Percentiles rank a stretch among this genome's conserved stretches.
Evolutionary conservation across 2,797 vertebrate genomes (phyloP).

Genomic region (Ataeniobius toweri): DNA sequence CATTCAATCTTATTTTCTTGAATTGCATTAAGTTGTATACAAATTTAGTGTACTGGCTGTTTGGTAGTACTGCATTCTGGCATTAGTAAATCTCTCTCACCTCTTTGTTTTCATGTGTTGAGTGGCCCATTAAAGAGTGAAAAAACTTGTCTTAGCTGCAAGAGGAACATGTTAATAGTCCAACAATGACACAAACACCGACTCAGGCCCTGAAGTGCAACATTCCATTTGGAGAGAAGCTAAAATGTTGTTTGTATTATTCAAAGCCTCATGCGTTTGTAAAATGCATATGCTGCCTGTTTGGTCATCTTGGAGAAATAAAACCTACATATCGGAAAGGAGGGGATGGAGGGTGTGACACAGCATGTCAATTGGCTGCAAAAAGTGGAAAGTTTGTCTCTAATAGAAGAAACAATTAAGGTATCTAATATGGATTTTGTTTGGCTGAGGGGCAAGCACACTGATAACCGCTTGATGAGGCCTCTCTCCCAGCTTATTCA

Average conservation of each 20-base stretch:
- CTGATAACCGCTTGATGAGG: slow-evolving; percentile 69
- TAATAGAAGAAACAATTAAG: slow-evolving; percentile 68
- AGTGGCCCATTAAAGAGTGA: background rate
- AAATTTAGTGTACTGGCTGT: background rate
- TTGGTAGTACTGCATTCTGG: background rate
- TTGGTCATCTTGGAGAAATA: slow-evolving; percentile 32
- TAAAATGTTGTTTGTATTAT: slow-evolving; percentile 56
- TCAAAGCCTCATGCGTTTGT: slow-evolving; percentile 54
- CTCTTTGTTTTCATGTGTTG: background rate
- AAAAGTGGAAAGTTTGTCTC: slow-evolving; percentile 69
- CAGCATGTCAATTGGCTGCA: slow-evolving; percentile 54
- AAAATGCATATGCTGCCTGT: slow-evolving; percentile 41
- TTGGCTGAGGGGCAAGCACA: slow-evolving; percentile 55
- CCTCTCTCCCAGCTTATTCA: slow-evolving; percentile 55
- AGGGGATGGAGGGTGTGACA: slow-evolving; percentile 7
- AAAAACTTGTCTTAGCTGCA: background rate
- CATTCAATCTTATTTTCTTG: background rate
- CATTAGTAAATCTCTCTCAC: background rate
- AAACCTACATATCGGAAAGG: slow-evolving; percentile 32
- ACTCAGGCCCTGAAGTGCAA: slow-evolving; percentile 19
- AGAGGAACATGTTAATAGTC: slow-evolving; percentile 13
- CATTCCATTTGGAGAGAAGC: slow-evolving; percentile 24
- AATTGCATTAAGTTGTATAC: background rate
- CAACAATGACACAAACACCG: slow-evolving; percentile 20
- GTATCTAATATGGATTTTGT: slow-evolving; percentile 76